Conservation (phyloP, 2,113 vertebrate genomes). For the Hirundichthys speculiger region DNA sequence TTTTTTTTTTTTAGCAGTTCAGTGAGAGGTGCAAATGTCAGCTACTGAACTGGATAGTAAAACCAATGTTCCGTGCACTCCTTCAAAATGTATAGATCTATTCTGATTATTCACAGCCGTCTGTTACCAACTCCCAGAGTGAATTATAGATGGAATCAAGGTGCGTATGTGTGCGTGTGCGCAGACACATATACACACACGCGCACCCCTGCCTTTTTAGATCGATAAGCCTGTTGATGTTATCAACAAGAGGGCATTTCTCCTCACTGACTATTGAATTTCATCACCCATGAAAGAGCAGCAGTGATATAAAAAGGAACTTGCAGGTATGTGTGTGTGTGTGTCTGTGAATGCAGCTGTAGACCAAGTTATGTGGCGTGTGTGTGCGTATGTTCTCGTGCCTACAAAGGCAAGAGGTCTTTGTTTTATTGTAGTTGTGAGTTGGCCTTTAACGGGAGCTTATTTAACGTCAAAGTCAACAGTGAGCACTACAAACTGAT, state of each 20-base stretch:
- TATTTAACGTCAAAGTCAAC: conserved; percentile 73
- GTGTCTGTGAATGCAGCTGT: neutral
- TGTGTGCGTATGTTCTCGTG: neutral
- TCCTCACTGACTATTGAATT: conserved; percentile 82
- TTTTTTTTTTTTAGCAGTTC: no score
- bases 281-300: conserved; percentile 78
- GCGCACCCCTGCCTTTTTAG: conserved; percentile 34
- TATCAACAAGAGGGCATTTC: conserved; percentile 78
- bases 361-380: neutral
- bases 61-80: conserved; percentile 45
- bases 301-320: conserved; percentile 51
- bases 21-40: conserved; percentile 34
- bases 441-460: conserved; percentile 66
- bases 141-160: conserved; percentile 55
- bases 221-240: conserved; percentile 79
- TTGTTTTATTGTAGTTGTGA: conserved; percentile 69
- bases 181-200: neutral
- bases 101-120: conserved; percentile 63
- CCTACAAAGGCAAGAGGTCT: conserved; percentile 34
- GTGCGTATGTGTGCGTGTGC: no score
- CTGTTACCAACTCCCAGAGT: conserved; percentile 61
- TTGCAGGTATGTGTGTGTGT: conserved; percentile 31
- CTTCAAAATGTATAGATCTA: conserved; percentile 63
- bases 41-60: conserved; percentile 31
- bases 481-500: conserved; percentile 61